Percentiles rank a stretch among this genome's conserved stretches.
These are phyloP conservation scores for Streblospio benedicti DNA, from an alignment of 1,140 invertebrate species.

Conservation along the genomic window DNA sequence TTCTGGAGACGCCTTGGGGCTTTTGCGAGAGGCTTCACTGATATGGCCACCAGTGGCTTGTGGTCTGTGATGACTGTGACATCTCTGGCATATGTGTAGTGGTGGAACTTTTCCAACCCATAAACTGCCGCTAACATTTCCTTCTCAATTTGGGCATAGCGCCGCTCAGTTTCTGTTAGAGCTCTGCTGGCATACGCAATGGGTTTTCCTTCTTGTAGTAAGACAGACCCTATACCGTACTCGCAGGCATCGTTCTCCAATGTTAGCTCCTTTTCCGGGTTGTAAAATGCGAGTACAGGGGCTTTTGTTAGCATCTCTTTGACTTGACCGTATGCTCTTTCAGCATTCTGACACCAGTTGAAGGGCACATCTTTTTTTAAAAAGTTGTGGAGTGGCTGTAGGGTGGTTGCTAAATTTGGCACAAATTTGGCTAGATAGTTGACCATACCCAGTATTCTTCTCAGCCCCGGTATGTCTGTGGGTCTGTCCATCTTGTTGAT, in stretches of 20 bases:
- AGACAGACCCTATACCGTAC: constrained; percentile 32
- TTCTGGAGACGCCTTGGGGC: constrained; percentile 6
- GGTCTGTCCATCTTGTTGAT: constrained; percentile 26
- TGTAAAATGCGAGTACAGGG: constrained; percentile 26
- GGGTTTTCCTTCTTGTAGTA: constrained; percentile 31
- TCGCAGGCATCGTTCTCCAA: constrained; percentile 32
- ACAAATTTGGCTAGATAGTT: constrained; percentile 38
- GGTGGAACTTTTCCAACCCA: constrained; percentile 49
- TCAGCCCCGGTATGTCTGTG: not conserved
- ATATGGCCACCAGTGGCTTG: constrained; percentile 34
- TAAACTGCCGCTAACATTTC: constrained; percentile 50
- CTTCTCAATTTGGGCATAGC: constrained; percentile 50
- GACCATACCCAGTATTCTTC: constrained; percentile 26
- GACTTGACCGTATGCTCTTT: not conserved
- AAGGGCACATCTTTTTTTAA: constrained; percentile 7
- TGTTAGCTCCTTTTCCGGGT: constrained; percentile 26
- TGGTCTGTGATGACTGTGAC: constrained; percentile 35
- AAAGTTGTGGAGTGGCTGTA: constrained; percentile 5
- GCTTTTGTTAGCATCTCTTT: not conserved
- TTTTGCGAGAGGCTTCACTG: constrained; percentile 8
- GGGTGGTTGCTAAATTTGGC: constrained; percentile 28
- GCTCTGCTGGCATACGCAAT: constrained; percentile 43
- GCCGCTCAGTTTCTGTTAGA: constrained; percentile 41
- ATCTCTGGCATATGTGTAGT: constrained; percentile 47
- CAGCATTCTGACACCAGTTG: not conserved